These are phyloP conservation scores for Tigriopus japonicus DNA, from an alignment of 1,140 invertebrate genomes.

Conservation along the genomic window DNA sequence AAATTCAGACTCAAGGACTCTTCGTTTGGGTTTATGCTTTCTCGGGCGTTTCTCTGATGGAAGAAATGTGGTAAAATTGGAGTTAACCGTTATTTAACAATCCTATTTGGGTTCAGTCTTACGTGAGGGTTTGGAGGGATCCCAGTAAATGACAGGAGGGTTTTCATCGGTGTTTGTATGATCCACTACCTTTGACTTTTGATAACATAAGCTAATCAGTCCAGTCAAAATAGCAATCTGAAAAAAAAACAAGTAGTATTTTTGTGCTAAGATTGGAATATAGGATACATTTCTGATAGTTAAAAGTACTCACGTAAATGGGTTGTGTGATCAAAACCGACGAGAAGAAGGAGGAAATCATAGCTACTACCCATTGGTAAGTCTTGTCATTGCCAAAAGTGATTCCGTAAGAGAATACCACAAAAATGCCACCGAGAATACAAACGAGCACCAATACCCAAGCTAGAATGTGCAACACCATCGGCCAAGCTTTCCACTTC, in stretches of 20 bases:
- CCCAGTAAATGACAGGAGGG: conserved; percentile 18
- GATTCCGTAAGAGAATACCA: not conserved
- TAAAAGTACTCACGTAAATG: not conserved
- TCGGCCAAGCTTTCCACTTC: not conserved
- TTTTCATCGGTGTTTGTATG: conserved; percentile 34
- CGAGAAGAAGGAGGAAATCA: not conserved
- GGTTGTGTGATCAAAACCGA: not conserved
- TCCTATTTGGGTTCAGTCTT: no score
- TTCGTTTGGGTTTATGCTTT: conserved; percentile 26
- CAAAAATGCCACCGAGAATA: not conserved
- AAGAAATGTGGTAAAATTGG: no score
- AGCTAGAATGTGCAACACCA: not conserved
- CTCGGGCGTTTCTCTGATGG: conserved; percentile 14
- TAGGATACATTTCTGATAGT: no score
- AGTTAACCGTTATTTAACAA: no score
- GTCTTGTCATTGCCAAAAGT: not conserved
- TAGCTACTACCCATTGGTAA: not conserved
- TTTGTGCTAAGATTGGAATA: no score
- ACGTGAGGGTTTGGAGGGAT: conserved; percentile 15
- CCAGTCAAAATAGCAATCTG: no score
- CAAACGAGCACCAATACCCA: not conserved
- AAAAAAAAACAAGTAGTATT: no score
- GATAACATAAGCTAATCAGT: no score
- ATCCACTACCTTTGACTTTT: conserved; percentile 23
- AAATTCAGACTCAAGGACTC: conserved; percentile 25